Conservation (phyloP, 2,113 vertebrate genomes). For the Macrotus californicus region DNA sequence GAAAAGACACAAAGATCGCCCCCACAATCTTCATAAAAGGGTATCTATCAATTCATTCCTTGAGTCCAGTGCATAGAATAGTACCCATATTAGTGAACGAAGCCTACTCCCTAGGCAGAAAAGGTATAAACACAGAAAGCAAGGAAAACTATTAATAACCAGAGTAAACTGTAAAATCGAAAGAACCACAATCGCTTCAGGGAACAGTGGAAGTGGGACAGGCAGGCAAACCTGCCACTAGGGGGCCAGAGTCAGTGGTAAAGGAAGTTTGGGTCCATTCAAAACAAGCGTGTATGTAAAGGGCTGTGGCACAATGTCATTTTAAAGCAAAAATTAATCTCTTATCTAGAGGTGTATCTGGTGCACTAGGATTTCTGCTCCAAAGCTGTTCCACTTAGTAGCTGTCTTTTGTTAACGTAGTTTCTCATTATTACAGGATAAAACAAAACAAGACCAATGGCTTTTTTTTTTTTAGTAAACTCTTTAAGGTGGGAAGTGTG, state of each 20-base stretch:
- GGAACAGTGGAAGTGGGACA: too few species aligned
- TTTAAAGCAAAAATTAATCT: neutral
- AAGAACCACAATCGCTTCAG: too few species aligned
- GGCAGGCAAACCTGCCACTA: neutral
- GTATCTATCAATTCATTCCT: rapidly evolving
- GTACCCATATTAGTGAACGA: rapidly evolving
- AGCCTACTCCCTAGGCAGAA: neutral
- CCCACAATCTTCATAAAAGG: neutral
- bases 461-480: too few species aligned
- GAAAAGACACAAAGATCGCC: neutral
- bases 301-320: rapidly evolving
- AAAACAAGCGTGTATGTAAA: neutral
- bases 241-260: neutral
- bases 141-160: too few species aligned
- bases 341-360: neutral
- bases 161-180: neutral
- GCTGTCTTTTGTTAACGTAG: neutral
- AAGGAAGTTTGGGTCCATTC: neutral
- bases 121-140: neutral
- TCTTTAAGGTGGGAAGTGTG: neutral
- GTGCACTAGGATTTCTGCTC: neutral
- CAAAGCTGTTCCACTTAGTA: rapidly evolving
- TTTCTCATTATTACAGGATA: neutral
- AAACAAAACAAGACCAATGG: neutral
- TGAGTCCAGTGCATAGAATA: neutral